phyloP scores from a whole-genome alignment of 2,888 invertebrate genomes.

The Pteria penguin region DNA sequence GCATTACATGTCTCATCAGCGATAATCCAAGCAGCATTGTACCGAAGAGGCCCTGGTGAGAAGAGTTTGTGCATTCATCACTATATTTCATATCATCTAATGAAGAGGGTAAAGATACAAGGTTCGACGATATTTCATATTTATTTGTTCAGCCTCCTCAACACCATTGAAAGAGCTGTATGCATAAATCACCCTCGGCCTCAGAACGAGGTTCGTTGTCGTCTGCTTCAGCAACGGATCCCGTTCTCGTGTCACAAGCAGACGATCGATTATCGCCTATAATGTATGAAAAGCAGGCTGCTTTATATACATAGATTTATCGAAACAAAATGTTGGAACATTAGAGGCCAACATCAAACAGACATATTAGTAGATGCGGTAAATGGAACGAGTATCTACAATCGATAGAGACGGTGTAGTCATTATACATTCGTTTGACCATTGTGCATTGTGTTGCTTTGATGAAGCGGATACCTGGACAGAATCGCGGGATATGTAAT shows the following conservation, averaged over 20 bases:
- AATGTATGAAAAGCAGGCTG: neutral
- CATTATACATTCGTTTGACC: no score
- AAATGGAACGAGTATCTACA: neutral
- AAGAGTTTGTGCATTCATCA: neutral
- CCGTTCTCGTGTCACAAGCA: neutral
- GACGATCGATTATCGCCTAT: neutral
- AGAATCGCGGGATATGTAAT: no score
- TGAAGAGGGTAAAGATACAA: slow-evolving; percentile 3
- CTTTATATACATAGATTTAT: neutral
- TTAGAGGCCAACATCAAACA: neutral
- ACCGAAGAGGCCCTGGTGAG: neutral
- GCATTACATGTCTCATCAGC: neutral
- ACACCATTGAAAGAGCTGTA: slow-evolving; percentile 30
- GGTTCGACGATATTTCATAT: slow-evolving; percentile 4
- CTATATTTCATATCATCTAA: slow-evolving; percentile 5
- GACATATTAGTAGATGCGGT: neutral
- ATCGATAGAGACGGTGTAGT: neutral
- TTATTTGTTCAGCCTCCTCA: slow-evolving; percentile 18
- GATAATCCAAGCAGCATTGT: neutral
- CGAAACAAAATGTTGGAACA: neutral
- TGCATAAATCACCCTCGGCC: slow-evolving; percentile 70
- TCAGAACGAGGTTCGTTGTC: slow-evolving; percentile 65
- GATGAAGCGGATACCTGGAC: no score
- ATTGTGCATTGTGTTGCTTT: no score
- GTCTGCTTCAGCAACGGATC: slow-evolving; percentile 20